Evolutionary conservation across 2,797 vertebrate genomes (phyloP).

Genomic region (Eulemur rubriventer): DNA sequence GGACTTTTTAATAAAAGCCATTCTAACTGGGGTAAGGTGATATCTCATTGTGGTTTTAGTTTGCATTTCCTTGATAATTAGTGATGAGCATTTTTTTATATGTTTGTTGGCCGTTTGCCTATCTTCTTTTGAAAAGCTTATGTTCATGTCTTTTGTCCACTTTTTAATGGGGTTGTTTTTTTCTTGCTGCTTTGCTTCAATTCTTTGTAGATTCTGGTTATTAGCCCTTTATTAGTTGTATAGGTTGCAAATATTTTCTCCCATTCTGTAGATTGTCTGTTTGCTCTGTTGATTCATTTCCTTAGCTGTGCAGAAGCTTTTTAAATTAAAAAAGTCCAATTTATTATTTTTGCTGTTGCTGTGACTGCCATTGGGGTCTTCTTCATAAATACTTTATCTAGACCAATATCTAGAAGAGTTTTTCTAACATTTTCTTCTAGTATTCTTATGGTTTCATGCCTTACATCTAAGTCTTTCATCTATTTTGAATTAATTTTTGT

Average conservation of each 20-base stretch:
- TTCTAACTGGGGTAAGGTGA: too few species aligned
- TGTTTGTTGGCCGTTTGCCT: too few species aligned
- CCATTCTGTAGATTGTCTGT: not conserved
- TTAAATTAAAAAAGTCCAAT: not conserved
- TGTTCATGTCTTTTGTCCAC: too few species aligned
- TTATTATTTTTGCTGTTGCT: not conserved
- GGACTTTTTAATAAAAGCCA: too few species aligned
- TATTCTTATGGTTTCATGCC: not conserved
- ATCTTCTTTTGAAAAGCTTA: too few species aligned
- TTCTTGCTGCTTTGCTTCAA: too few species aligned
- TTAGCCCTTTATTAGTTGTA: not conserved
- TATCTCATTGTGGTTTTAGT: too few species aligned
- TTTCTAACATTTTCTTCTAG: not conserved
- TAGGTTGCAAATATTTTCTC: not conserved
- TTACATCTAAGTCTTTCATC: not conserved
- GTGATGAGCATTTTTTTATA: too few species aligned
- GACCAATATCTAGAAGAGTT: not conserved
- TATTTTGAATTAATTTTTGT: not conserved
- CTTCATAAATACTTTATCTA: not conserved
- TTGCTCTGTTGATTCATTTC: not conserved
- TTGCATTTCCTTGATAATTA: too few species aligned
- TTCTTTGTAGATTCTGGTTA: too few species aligned
- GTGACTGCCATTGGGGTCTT: not conserved
- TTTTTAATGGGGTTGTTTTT: too few species aligned
- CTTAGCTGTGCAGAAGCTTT: not conserved